These are phyloP conservation scores for Acrossocheilus wenchowensis DNA, from an alignment of 2,797 vertebrate species.

Conservation along the genomic window DNA sequence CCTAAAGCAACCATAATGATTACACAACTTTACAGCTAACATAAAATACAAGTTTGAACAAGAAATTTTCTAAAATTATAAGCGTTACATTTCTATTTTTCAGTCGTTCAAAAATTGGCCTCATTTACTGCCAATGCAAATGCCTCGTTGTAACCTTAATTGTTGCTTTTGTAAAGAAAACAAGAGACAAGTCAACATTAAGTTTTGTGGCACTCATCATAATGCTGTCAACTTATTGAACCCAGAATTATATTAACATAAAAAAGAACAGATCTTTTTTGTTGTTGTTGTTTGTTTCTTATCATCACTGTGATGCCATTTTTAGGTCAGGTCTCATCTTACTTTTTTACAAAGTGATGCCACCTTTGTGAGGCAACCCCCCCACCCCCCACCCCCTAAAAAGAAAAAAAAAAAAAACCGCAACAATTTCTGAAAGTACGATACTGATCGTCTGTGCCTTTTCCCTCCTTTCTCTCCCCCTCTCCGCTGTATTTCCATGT, in stretches of 20 bases:
- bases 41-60: not conserved
- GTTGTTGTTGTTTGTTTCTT: not conserved
- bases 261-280: not conserved
- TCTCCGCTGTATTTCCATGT: conserved; percentile 63
- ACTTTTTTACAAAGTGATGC: conserved; percentile 14
- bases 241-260: not conserved
- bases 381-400: too few relatives aligned
- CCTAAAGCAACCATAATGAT: not conserved
- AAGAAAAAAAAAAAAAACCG: not conserved
- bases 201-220: not conserved
- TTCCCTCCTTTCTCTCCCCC: conserved; percentile 46
- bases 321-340: conserved; percentile 15
- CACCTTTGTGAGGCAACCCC: not conserved
- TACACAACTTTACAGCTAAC: not conserved
- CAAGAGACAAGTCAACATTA: not conserved
- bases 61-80: not conserved
- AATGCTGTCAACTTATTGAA: not conserved
- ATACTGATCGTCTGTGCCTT: conserved; percentile 67
- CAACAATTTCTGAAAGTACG: conserved; percentile 53
- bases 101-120: not conserved
- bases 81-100: not conserved
- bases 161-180: not conserved
- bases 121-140: too few relatives aligned
- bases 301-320: conserved; percentile 35
- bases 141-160: not conserved